Conservation (phyloP, 1,140 invertebrate genomes). For the Philopotamus ludificatus region DNA sequence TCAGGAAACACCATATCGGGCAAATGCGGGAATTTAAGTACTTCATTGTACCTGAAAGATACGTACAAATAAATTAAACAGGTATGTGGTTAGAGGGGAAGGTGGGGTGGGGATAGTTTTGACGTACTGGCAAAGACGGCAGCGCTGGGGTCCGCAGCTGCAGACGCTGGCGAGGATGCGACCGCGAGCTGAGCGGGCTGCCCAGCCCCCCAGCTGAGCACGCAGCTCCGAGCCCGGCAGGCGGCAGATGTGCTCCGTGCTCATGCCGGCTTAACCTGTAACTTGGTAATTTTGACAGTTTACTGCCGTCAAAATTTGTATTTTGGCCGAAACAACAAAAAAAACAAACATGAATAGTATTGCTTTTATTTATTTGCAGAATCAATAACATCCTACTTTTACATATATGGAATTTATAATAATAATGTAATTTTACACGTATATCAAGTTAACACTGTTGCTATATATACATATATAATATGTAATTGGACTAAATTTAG, state of each 20-base stretch:
- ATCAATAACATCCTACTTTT: no score
- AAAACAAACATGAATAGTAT: no score
- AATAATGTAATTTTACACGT: no score
- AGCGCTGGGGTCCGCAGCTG: neutral
- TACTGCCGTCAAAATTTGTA: no score
- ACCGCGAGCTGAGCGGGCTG: neutral
- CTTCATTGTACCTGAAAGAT: slow-evolving; percentile 68
- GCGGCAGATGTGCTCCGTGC: neutral
- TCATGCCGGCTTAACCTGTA: no score
- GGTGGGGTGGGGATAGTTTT: neutral
- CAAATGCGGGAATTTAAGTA: slow-evolving; percentile 81
- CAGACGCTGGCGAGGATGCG: slow-evolving; percentile 1
- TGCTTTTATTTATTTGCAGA: no score
- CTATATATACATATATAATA: no score
- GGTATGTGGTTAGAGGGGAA: neutral
- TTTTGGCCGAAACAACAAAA: no score
- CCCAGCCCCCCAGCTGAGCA: neutral
- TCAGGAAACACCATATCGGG: slow-evolving; percentile 98
- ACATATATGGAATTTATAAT: no score
- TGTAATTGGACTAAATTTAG: no score
- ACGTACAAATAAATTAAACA: neutral
- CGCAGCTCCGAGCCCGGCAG: neutral
- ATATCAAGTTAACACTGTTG: no score
- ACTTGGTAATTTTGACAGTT: no score
- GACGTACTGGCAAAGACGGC: slow-evolving; percentile 12